Conservation (phyloP, 23 tunicate species). For the Ascidia mentula region DNA sequence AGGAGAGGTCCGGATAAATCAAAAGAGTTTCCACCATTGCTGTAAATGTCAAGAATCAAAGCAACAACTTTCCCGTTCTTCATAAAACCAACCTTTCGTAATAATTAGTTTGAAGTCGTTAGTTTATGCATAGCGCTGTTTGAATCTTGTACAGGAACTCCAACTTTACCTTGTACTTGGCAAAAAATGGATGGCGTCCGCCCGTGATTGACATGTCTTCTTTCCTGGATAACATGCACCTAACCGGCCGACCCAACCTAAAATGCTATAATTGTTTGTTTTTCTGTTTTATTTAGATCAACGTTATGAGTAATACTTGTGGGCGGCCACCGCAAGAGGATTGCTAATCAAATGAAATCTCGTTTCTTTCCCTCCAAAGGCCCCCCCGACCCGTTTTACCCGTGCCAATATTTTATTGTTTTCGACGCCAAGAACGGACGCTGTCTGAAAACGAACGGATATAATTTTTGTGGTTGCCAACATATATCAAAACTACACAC, state of each 20-base stretch:
- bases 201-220: constrained; percentile 86
- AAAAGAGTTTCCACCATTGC: constrained; percentile 57
- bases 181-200: constrained; percentile 59
- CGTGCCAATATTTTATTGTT: constrained; percentile 25
- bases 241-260: constrained; percentile 66
- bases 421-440: constrained; percentile 29
- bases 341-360: neutral
- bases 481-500: too few species aligned
- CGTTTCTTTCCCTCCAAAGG: constrained; percentile 59
- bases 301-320: constrained; percentile 17
- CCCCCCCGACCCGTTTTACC: constrained; percentile 50
- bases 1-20: constrained; percentile 54
- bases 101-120: neutral
- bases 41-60: constrained; percentile 28
- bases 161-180: constrained; percentile 54
- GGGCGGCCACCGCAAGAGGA: constrained; percentile 52
- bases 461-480: too few species aligned
- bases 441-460: too few species aligned
- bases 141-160: neutral
- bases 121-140: neutral
- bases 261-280: neutral
- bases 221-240: constrained; percentile 63
- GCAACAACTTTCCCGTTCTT: constrained; percentile 54
- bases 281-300: neutral
- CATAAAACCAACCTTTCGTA: constrained; percentile 61